Percentiles rank a stretch among this genome's conserved stretches.
These are phyloP conservation scores for Microplitis mediator DNA, from an alignment of 1,140 invertebrate species.

Conservation along the genomic window DNA sequence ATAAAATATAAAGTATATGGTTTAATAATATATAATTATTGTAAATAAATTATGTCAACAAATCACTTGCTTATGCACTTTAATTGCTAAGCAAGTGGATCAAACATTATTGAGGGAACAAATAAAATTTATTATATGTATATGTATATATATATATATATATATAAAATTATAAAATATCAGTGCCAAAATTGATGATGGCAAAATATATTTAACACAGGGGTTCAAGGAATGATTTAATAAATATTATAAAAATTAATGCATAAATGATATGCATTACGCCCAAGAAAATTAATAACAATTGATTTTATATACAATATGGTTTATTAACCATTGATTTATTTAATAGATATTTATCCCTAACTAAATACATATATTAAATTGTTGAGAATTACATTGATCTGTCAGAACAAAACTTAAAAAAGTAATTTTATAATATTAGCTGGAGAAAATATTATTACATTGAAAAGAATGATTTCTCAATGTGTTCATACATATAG, in stretches of 20 bases:
- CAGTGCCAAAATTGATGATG: conserved; percentile 41
- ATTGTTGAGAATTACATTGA: background rate
- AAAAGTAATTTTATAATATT: conserved; percentile 26
- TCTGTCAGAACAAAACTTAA: conserved; percentile 34
- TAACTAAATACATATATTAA: too few species aligned
- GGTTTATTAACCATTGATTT: background rate
- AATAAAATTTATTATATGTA: background rate
- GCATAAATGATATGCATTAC: conserved; percentile 2
- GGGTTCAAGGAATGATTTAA: conserved; percentile 5
- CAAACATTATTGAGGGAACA: background rate
- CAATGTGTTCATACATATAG: conserved; percentile 16
- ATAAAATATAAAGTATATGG: conserved; percentile 16
- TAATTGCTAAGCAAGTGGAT: conserved; percentile 1
- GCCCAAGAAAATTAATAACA: background rate
- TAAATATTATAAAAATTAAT: conserved; percentile 11
- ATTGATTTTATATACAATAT: background rate
- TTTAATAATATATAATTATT: conserved; percentile 27
- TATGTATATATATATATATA: conserved; percentile 28
- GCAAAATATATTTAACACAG: background rate
- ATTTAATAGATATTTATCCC: background rate
- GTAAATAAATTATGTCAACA: background rate
- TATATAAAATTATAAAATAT: conserved; percentile 36
- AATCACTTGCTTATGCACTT: background rate
- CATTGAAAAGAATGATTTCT: too few species aligned
- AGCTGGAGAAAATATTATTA: too few species aligned